These are phyloP conservation scores for Polypedilum pembai DNA, from an alignment of 1,140 invertebrate genomes.

Conservation along the genomic window DNA sequence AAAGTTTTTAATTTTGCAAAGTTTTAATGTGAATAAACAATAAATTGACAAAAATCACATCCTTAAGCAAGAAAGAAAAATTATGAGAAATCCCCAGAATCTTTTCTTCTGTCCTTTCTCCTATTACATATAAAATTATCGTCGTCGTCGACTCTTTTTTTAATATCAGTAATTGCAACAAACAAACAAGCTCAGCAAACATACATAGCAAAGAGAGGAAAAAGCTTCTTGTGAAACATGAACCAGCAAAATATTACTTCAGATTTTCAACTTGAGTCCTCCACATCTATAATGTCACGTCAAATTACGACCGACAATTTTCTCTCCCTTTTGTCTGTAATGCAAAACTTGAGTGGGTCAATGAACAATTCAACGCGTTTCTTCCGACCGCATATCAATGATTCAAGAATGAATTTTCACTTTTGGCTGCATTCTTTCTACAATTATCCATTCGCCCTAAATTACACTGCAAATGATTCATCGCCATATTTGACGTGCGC, in stretches of 20 bases:
- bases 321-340: neutral
- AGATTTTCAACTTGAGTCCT: neutral
- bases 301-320: neutral
- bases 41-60: too few species aligned
- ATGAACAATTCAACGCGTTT: neutral
- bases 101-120: neutral
- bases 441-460: neutral
- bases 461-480: conserved; percentile 7
- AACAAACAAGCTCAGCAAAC: neutral
- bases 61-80: neutral
- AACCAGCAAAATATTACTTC: neutral
- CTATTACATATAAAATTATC: neutral
- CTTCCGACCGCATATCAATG: conserved; percentile 4
- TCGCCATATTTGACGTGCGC: neutral
- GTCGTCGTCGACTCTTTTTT: neutral
- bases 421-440: neutral
- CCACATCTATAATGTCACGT: neutral
- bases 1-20: too few species aligned
- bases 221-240: neutral
- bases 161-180: too few species aligned
- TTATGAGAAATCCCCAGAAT: neutral
- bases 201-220: neutral
- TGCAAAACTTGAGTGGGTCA: neutral
- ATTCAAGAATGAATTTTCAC: conserved; percentile 12
- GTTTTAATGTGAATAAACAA: too few species aligned